These are phyloP conservation scores for Micronycteris hirsuta DNA, from an alignment of 2,113 vertebrate genomes.

Conservation along the genomic window DNA sequence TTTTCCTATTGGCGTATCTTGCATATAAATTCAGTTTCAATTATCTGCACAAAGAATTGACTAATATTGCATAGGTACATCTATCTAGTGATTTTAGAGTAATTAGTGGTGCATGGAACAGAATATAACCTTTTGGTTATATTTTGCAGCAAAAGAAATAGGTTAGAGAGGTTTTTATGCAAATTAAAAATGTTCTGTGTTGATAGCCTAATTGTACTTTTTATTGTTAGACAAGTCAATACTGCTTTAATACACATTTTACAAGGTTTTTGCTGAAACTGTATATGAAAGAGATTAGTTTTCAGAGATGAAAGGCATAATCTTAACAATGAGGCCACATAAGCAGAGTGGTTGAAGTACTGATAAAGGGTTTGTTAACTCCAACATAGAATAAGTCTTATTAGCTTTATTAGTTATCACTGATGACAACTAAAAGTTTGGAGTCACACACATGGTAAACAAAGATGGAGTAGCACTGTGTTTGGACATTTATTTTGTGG, in stretches of 20 bases:
- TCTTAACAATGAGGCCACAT: constrained; percentile 84
- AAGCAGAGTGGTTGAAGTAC: constrained; percentile 83
- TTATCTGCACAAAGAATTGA: constrained; percentile 80
- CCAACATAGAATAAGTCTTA: constrained; percentile 81
- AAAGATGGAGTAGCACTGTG: constrained; percentile 23
- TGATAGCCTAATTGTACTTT: constrained; percentile 88
- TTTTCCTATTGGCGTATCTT: constrained; percentile 81
- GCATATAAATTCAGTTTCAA: constrained; percentile 80
- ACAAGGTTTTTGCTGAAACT: constrained; percentile 86
- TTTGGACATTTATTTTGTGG: background rate
- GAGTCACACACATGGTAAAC: constrained; percentile 41
- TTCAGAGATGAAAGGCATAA: constrained; percentile 85
- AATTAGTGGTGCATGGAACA: constrained; percentile 82
- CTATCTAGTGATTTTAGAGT: constrained; percentile 82
- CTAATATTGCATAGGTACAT: constrained; percentile 78
- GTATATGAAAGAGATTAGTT: constrained; percentile 85
- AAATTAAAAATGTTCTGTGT: constrained; percentile 85
- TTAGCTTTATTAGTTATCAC: constrained; percentile 80
- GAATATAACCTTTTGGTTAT: constrained; percentile 86
- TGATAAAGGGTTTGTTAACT: constrained; percentile 84
- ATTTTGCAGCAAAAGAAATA: constrained; percentile 81
- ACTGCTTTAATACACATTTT: constrained; percentile 87
- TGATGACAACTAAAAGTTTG: constrained; percentile 74
- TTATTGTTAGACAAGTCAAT: constrained; percentile 88
- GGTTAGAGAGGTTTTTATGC: constrained; percentile 86